Conservation (phyloP, 2,113 vertebrate species). For the Struthio camelus region DNA sequence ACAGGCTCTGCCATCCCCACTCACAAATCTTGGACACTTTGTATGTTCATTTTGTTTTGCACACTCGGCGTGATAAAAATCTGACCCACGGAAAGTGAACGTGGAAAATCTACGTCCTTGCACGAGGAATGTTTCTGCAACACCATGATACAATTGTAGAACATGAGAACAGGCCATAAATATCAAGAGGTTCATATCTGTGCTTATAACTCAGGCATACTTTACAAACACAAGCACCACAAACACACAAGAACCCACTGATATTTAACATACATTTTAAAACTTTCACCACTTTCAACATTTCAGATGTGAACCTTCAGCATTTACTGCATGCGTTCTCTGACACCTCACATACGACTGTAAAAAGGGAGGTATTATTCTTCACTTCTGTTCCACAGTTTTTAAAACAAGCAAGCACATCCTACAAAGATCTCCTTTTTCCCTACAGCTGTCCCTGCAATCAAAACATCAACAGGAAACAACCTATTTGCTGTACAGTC, state of each 20-base stretch:
- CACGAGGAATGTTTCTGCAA: background rate
- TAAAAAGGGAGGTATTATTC: background rate
- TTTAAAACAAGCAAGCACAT: background rate
- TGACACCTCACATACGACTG: accelerated
- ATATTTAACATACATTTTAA: background rate
- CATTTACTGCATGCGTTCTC: background rate
- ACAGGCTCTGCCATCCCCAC: background rate
- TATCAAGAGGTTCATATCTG: accelerated
- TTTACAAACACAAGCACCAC: background rate
- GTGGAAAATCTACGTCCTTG: background rate
- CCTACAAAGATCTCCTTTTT: background rate
- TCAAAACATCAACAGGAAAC: background rate
- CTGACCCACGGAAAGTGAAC: background rate
- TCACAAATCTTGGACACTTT: background rate
- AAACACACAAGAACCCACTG: background rate
- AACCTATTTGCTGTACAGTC: background rate
- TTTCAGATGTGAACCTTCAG: background rate
- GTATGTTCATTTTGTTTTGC: background rate
- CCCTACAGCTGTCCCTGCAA: background rate
- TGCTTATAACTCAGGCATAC: background rate
- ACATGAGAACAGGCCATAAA: background rate
- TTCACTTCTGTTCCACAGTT: background rate
- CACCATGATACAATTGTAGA: background rate
- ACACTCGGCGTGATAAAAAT: accelerated
- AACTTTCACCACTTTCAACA: background rate